Evolutionary conservation across 2,113 vertebrate genomes (phyloP), one percentile per base, ranked within the genome.

Genomic region (Thalassoma bifasciatum): DNA sequence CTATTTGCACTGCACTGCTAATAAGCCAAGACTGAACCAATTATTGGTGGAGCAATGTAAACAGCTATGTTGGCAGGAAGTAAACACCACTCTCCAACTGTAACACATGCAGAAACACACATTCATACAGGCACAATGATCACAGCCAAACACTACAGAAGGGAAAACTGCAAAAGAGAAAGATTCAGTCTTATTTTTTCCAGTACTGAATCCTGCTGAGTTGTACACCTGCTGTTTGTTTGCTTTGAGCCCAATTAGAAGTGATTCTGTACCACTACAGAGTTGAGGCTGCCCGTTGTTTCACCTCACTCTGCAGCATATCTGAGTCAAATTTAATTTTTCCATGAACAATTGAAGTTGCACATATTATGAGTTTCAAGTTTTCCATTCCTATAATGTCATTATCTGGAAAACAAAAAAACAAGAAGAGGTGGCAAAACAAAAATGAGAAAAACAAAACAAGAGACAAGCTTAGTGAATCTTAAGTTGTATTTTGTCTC

Each of bases 21-120:
- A 82, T 62, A 65, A 66, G 67, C 65, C 50, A 51, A 60, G 68
- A 47, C 50, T 77, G 72, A 77, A 81, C 79, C 79, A 77, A 79
- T 86, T 88, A 86, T 40, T 8, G 4, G 34, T 8, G 17, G 24
- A 58, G 66, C 64, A 64, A 53, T n/a, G 46, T 79, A 75, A 82
- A 76, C 86, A 84, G 51, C 38, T 23, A 36, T 66, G 64, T 60
- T 77, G 75, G 42, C 73, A 86, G 67, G 54, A 68, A 57, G 24
- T 71, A 71, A 72, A 74, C 54, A 73, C 49, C 24, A 60, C 46
- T 56, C 50, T 44, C 62, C 54, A 22, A 56, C 53, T 51, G n/a
- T n/a, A 36, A 13, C 42, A 59, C 16, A 40, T 5, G 37, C 22
- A 58, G 13, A 44, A 16, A 52, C 53, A 81, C 46, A 17, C 10